Conservation (phyloP, 2,797 vertebrate species). For the Thaleichthys pacificus region DNA sequence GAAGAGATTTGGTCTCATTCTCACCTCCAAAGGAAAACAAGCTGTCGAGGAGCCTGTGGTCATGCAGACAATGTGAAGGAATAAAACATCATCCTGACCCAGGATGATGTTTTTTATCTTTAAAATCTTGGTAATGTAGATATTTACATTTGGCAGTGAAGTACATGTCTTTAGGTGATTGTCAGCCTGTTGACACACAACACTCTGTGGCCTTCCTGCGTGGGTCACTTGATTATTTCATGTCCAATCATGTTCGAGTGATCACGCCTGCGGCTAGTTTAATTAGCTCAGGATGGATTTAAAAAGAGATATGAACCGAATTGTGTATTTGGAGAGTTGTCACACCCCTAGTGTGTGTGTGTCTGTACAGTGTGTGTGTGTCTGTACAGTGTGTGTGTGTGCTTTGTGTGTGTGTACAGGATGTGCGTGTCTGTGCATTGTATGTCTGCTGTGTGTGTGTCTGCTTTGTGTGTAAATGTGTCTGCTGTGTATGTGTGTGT, state of each 20-base stretch:
- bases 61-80: slow-evolving; percentile 13
- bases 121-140: neutral
- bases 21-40: slow-evolving; percentile 56
- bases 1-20: slow-evolving; percentile 56
- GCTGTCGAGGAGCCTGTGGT: slow-evolving; percentile 31
- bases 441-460: no score
- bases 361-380: neutral
- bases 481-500: no score
- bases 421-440: no score
- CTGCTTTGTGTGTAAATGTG: no score
- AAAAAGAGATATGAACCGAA: no score
- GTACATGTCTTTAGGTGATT: neutral
- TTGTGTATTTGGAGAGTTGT: no score
- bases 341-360: slow-evolving; percentile 2
- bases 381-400: neutral
- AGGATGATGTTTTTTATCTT: neutral
- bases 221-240: no score
- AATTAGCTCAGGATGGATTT: no score
- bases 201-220: no score
- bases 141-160: neutral
- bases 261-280: no score
- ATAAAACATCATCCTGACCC: neutral
- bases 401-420: neutral
- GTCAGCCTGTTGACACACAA: no score
- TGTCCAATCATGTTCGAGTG: no score